These are phyloP conservation scores for Echinops telfairi DNA, from an alignment of 2,113 vertebrate species.

Conservation along the genomic window DNA sequence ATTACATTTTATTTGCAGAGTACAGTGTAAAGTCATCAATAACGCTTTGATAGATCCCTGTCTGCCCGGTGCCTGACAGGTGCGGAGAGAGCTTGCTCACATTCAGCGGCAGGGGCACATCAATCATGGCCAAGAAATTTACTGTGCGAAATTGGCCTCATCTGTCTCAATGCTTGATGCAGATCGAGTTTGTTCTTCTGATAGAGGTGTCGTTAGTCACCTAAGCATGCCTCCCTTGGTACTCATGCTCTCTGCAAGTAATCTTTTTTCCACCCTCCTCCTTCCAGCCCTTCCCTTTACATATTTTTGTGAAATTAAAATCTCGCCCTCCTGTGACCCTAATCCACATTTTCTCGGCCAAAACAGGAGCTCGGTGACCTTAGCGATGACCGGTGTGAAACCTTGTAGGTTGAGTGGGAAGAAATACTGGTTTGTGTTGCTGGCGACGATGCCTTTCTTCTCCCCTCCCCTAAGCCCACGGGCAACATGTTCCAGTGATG, in stretches of 20 bases:
- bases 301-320: constrained; percentile 88
- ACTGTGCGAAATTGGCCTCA: constrained; percentile 99
- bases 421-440: constrained; percentile 50
- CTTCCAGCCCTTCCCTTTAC: constrained; percentile 83
- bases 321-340: constrained; percentile 73
- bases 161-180: constrained; percentile 99
- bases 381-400: constrained; percentile 33
- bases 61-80: constrained; percentile 92
- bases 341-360: constrained; percentile 53
- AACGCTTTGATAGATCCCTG: constrained; percentile 95
- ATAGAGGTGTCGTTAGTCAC: constrained; percentile 98
- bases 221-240: constrained; percentile 94
- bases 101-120: constrained; percentile 94
- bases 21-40: constrained; percentile 96
- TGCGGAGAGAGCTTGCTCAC: constrained; percentile 93
- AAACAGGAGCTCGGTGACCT: background rate
- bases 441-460: background rate
- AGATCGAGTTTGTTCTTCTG: constrained; percentile 99
- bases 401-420: background rate
- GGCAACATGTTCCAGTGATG: constrained; percentile 40
- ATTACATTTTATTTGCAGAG: constrained; percentile 98
- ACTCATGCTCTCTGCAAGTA: constrained; percentile 87
- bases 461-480: constrained; percentile 45
- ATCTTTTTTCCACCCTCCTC: constrained; percentile 79
- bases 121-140: constrained; percentile 99